Conservation (phyloP, 1,140 invertebrate species). For the Megalopta genalis region DNA sequence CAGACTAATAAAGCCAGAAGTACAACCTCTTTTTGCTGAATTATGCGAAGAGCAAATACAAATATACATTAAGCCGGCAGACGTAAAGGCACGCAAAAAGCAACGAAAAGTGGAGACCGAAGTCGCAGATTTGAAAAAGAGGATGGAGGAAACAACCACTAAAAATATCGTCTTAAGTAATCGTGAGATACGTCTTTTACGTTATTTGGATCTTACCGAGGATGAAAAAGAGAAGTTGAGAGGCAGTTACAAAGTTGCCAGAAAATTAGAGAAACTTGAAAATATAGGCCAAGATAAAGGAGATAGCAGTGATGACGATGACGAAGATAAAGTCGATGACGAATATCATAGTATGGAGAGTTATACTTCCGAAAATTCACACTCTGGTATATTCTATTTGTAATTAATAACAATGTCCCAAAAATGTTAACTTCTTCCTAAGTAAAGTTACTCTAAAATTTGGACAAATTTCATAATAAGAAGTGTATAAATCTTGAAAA, state of each 20-base stretch:
- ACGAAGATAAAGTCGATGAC: conserved; percentile 85
- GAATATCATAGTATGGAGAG: conserved; percentile 90
- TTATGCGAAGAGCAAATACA: conserved; percentile 93
- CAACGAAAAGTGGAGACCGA: conserved; percentile 94
- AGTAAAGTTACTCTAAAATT: no score
- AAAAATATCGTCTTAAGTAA: conserved; percentile 95
- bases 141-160: conserved; percentile 87
- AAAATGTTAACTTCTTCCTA: no score
- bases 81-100: conserved; percentile 92
- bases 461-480: no score
- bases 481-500: no score
- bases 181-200: conserved; percentile 92
- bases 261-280: conserved; percentile 94
- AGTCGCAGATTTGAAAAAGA: conserved; percentile 91
- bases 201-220: conserved; percentile 95
- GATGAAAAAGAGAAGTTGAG: conserved; percentile 95
- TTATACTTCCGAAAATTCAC: conserved; percentile 86
- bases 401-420: not conserved
- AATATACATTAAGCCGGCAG: conserved; percentile 90
- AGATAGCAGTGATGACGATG: conserved; percentile 85
- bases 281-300: conserved; percentile 85
- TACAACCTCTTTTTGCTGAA: conserved; percentile 87
- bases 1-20: conserved; percentile 87
- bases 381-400: conserved; percentile 75
- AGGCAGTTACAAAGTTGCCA: conserved; percentile 94